Percentiles rank a stretch among this genome's conserved stretches.
phyloP scores from a whole-genome alignment of 2,113 vertebrate species.

The Corynorhinus townsendii region DNA sequence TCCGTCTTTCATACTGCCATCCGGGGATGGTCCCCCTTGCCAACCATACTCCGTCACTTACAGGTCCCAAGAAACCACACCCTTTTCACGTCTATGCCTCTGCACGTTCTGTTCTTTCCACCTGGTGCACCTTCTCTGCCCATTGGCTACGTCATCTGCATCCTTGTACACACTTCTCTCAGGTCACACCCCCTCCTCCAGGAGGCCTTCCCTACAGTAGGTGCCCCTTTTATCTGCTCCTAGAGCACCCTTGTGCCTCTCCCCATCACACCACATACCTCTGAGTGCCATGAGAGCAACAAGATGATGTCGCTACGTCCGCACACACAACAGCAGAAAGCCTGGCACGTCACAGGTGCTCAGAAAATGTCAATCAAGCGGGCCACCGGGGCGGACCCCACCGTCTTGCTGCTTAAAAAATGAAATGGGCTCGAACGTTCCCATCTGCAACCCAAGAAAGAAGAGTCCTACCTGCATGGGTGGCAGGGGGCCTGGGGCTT shows the following conservation, averaged over 20 bases:
- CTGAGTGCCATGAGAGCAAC: neutral
- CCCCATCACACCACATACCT: neutral
- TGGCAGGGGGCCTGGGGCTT: neutral
- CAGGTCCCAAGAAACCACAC: neutral
- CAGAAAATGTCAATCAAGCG: neutral
- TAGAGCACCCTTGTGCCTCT: neutral
- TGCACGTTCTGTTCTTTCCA: neutral
- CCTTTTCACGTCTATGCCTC: no score
- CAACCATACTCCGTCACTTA: fast-evolving
- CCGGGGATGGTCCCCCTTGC: neutral
- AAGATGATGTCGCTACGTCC: fast-evolving
- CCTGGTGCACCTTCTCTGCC: neutral
- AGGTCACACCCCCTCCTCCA: neutral
- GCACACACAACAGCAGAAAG: fast-evolving
- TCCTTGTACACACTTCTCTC: neutral
- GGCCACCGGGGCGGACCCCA: neutral
- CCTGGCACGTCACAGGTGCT: neutral
- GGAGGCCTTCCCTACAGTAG: neutral
- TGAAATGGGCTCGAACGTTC: neutral
- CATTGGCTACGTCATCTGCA: neutral
- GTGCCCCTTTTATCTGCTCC: neutral
- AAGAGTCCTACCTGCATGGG: no score
- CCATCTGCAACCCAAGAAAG: neutral
- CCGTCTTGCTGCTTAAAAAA: neutral
- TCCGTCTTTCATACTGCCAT: fast-evolving